Percentiles rank a stretch among this genome's conserved stretches.
Evolutionary conservation across 2,797 vertebrate species (phyloP).

Genomic region (Coranthus polyacanthus): DNA sequence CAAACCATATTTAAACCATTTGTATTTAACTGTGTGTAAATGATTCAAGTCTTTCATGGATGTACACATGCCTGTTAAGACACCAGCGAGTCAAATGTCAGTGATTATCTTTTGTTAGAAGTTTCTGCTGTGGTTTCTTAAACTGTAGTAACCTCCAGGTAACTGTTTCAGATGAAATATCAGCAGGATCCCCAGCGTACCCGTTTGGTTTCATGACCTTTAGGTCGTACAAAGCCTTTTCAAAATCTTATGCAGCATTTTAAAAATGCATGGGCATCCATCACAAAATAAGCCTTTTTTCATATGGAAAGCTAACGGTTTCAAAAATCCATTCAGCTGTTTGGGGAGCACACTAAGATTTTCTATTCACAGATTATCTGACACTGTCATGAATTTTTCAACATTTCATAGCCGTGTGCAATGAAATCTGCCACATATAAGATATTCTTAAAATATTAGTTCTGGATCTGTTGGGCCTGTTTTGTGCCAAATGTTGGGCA

Average conservation of each 20-base stretch:
- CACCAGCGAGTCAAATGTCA: no score
- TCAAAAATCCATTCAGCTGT: neutral
- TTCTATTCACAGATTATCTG: slow-evolving; percentile 1
- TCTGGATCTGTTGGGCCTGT: no score
- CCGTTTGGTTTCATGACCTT: slow-evolving; percentile 4
- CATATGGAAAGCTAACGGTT: neutral
- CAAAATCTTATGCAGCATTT: neutral
- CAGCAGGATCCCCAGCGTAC: neutral
- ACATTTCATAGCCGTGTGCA: neutral
- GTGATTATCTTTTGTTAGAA: slow-evolving; percentile 22
- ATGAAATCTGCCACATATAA: neutral
- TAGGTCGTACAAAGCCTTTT: neutral
- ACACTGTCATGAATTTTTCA: neutral
- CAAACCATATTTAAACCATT: slow-evolving; percentile 28
- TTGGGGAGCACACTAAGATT: neutral
- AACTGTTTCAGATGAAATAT: slow-evolving; percentile 2
- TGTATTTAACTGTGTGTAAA: slow-evolving; percentile 20
- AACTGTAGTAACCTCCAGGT: neutral
- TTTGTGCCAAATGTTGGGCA: no score
- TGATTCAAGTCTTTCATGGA: neutral
- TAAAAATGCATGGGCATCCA: slow-evolving; percentile 1
- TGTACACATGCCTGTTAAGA: no score
- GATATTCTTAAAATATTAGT: no score
- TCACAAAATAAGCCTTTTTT: neutral
- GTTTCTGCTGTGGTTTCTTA: neutral